phyloP scores from a whole-genome alignment of 2,888 invertebrate species.

The Aporophyla lueneburgensis region DNA sequence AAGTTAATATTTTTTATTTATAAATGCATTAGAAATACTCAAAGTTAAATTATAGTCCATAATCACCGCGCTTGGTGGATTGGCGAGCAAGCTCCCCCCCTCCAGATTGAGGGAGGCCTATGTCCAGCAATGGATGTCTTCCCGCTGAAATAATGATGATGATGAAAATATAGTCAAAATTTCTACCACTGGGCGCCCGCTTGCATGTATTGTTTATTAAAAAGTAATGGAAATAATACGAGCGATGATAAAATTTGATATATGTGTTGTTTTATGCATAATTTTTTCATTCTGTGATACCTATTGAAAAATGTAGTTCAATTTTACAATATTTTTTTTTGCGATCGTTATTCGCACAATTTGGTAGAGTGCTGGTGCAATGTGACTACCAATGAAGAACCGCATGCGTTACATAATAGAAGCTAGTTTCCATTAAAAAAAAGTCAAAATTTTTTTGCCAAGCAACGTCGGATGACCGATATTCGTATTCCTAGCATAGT shows the following conservation, averaged over 20 bases:
- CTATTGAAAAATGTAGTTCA: conserved; percentile 17
- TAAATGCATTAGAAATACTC: too few species aligned
- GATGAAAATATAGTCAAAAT: too few species aligned
- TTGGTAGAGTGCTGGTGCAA: conserved; percentile 13
- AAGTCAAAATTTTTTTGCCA: conserved; percentile 22
- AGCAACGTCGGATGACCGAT: conserved; percentile 19
- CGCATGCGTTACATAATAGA: conserved; percentile 35
- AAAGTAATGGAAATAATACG: neutral
- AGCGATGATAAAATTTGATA: neutral
- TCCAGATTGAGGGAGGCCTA: too few species aligned
- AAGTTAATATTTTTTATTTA: too few species aligned
- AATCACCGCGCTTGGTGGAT: too few species aligned
- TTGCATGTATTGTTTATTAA: neutral
- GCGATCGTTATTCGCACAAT: neutral
- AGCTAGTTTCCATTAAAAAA: conserved; percentile 45
- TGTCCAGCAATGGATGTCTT: too few species aligned
- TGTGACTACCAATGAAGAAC: conserved; percentile 52
- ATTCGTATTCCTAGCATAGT: conserved; percentile 13
- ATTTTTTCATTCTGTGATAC: conserved; percentile 21
- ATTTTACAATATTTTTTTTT: neutral
- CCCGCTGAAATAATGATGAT: too few species aligned
- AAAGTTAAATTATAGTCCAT: too few species aligned
- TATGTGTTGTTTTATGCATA: neutral
- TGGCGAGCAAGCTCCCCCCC: too few species aligned
- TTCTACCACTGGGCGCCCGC: too few species aligned